These are phyloP conservation scores for Urophycis tenuis DNA, from an alignment of 2,797 vertebrate genomes.

Conservation along the genomic window DNA sequence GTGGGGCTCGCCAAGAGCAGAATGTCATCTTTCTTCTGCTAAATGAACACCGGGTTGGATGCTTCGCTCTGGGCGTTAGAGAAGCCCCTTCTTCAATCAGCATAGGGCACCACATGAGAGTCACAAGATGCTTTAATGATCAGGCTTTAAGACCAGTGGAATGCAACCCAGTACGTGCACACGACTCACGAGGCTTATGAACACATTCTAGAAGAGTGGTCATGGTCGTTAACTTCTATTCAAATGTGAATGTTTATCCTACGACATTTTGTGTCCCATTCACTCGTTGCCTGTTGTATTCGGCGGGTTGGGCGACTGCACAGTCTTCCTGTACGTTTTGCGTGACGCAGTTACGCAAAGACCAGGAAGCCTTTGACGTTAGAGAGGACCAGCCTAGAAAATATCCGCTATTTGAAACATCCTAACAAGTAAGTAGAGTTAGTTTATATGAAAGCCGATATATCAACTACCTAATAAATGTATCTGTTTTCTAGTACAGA, in stretches of 20 bases:
- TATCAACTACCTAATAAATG: background rate
- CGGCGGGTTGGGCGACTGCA: background rate
- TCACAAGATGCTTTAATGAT: constrained; percentile 24
- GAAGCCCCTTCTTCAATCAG: constrained; percentile 3
- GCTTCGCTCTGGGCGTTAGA: background rate
- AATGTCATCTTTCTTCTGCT: too few species aligned
- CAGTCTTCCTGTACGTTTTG: constrained; percentile 19
- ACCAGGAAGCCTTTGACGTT: constrained; percentile 28
- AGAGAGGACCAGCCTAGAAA: constrained; percentile 29
- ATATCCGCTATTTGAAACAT: constrained; percentile 23
- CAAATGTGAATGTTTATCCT: background rate
- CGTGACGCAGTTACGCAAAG: background rate
- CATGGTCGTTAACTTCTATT: background rate
- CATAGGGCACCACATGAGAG: constrained; percentile 20
- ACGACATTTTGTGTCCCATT: background rate
- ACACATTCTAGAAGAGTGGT: background rate
- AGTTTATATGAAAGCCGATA: background rate
- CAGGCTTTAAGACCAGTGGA: background rate
- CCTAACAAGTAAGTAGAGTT: constrained; percentile 8
- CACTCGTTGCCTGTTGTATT: background rate
- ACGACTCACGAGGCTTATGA: background rate
- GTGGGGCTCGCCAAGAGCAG: background rate
- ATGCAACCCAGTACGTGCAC: background rate
- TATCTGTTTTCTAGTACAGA: background rate
- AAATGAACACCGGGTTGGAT: too few species aligned